A percentile compares a stretch with the other conserved stretches of the same genome.
phyloP scores from a whole-genome alignment of 2,113 vertebrate species.

The Xenopus tropicalis region DNA sequence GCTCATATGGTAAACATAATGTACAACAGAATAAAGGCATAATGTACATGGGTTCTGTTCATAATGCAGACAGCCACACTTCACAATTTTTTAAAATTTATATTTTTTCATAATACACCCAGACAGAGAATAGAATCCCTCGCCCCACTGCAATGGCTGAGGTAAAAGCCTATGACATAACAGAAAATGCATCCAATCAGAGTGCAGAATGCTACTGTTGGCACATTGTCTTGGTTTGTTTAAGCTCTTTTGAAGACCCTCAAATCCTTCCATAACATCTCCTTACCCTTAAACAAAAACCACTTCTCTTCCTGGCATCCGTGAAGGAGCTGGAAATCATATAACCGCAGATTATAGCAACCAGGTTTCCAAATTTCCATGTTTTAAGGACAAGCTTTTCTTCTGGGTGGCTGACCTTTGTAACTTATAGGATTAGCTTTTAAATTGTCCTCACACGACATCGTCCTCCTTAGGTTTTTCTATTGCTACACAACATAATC shows the following conservation, averaged over 20 bases:
- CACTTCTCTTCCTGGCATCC: slow-evolving; percentile 20
- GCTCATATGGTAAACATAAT: too few relatives aligned
- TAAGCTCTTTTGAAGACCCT: slow-evolving; percentile 1
- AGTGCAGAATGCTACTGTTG: neutral
- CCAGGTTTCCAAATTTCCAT: slow-evolving; percentile 35
- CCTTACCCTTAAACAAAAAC: neutral
- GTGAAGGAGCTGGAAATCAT: slow-evolving; percentile 10
- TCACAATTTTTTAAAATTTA: too few relatives aligned
- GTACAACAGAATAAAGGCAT: too few relatives aligned
- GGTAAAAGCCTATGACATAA: neutral
- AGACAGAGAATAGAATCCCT: too few relatives aligned
- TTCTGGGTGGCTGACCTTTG: slow-evolving; percentile 42
- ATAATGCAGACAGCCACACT: too few relatives aligned
- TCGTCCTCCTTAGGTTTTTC: slow-evolving; percentile 33
- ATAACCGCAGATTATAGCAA: slow-evolving; percentile 35
- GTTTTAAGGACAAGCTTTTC: slow-evolving; percentile 28
- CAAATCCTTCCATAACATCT: slow-evolving; percentile 30
- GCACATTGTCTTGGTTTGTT: neutral
- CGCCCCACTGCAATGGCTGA: too few relatives aligned
- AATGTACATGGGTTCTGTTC: too few relatives aligned
- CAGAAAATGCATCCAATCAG: neutral
- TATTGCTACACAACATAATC: slow-evolving; percentile 30
- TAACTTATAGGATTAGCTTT: slow-evolving; percentile 26
- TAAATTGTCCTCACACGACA: slow-evolving; percentile 41
- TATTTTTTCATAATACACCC: too few relatives aligned